phyloP scores from a whole-genome alignment of 2,888 invertebrate species.

The Hydraecia micacea region DNA sequence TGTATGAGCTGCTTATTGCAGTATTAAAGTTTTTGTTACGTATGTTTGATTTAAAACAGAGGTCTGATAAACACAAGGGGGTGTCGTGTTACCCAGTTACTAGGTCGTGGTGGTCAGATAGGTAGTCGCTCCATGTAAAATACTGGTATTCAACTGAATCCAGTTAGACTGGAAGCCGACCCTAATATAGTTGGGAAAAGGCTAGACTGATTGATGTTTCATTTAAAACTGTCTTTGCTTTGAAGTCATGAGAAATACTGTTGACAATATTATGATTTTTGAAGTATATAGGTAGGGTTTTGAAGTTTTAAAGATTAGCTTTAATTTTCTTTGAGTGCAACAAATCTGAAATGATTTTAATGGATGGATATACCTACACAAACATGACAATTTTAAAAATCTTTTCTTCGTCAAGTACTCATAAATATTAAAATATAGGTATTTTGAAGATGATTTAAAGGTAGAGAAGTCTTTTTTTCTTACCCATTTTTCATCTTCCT shows the following conservation, averaged over 20 bases:
- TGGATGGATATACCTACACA: background rate
- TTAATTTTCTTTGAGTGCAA: background rate
- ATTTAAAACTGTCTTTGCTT: background rate
- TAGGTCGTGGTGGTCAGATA: too few relatives aligned
- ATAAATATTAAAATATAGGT: background rate
- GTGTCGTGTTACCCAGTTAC: too few relatives aligned
- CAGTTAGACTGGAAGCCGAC: too few relatives aligned
- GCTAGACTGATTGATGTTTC: too few relatives aligned
- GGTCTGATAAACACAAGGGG: too few relatives aligned
- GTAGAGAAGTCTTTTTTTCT: background rate
- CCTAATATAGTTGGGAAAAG: too few relatives aligned
- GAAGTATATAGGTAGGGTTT: too few relatives aligned
- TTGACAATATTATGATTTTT: background rate
- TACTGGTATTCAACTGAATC: too few relatives aligned
- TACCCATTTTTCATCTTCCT: background rate
- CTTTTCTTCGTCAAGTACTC: too few relatives aligned
- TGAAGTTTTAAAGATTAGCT: background rate
- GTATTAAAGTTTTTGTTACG: constrained; percentile 2
- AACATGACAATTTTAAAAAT: background rate
- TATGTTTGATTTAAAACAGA: background rate
- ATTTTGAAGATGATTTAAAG: background rate
- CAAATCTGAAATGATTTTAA: background rate
- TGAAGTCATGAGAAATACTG: background rate
- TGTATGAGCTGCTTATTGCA: constrained; percentile 1
- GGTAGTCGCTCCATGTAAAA: too few relatives aligned